Evolutionary conservation across 2,888 invertebrate species (phyloP).

Genomic region (Drosophila robusta): DNA sequence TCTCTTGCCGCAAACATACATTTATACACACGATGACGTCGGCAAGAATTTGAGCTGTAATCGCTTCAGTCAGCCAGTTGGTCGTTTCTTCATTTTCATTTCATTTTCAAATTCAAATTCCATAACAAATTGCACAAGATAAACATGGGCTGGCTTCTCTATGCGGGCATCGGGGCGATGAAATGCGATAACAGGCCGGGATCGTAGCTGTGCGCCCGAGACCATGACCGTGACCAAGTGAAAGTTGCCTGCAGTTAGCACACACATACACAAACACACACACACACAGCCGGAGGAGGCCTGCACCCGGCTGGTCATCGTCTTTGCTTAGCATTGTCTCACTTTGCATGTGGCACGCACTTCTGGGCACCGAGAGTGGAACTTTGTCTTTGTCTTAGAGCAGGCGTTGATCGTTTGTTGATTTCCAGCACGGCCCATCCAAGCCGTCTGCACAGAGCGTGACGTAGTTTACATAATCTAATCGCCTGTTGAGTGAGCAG

Average conservation of each 20-base stretch:
- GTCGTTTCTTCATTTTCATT: conserved; percentile 35
- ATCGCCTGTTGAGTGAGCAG: conserved; percentile 66
- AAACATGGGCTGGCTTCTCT: conserved; percentile 49
- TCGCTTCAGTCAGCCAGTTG: conserved; percentile 64
- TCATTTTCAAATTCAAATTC: conserved; percentile 76
- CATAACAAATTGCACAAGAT: conserved; percentile 73
- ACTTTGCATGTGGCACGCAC: conserved; percentile 65
- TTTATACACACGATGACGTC: too few species aligned
- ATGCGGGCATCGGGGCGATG: conserved; percentile 48
- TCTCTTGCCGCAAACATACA: conserved; percentile 20
- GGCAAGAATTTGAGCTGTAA: conserved; percentile 57
- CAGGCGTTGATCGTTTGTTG: conserved; percentile 51
- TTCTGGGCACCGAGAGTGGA: conserved; percentile 17
- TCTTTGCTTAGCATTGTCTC: conserved; percentile 37
- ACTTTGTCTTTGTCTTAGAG: conserved; percentile 2
- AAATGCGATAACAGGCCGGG: conserved; percentile 57
- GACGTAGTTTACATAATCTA: conserved; percentile 69
- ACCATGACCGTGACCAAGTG: conserved; percentile 79
- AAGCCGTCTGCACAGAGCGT: conserved; percentile 38
- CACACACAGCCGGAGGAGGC: conserved; percentile 28
- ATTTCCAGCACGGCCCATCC: conserved; percentile 17
- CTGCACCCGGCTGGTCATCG: conserved; percentile 48
- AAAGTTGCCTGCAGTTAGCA: conserved; percentile 60
- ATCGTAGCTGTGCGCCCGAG: conserved; percentile 28
- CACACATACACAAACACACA: too few species aligned